phyloP scores from a whole-genome alignment of 2,113 vertebrate species.

The Okapia johnstoni region DNA sequence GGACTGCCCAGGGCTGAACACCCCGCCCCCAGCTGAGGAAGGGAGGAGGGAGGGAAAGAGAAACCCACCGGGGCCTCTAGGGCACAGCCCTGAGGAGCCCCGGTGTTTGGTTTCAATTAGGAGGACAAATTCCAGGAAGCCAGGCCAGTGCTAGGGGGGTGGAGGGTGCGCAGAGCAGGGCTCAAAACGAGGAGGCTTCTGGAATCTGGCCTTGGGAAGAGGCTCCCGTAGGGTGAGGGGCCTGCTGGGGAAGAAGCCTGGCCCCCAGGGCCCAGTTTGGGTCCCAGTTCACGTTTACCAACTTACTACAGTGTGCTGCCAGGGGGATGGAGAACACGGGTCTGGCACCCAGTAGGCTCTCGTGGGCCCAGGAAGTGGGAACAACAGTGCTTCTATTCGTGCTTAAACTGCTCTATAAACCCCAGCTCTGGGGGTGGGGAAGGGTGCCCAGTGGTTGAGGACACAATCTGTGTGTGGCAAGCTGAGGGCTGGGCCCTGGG shows the following conservation, averaged over 20 bases:
- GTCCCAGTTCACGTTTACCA: not conserved
- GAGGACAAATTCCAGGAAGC: constrained; percentile 77
- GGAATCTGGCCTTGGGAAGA: constrained; percentile 51
- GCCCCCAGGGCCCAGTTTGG: not conserved
- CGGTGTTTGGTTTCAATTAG: constrained; percentile 77
- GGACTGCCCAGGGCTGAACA: constrained; percentile 28
- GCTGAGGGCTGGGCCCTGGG: not conserved
- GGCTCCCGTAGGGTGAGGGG: not conserved
- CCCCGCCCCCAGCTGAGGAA: constrained; percentile 54
- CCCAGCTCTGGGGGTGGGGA: not conserved
- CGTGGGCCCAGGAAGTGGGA: not conserved
- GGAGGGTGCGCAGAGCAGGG: constrained; percentile 37
- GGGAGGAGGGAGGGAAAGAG: constrained; percentile 52
- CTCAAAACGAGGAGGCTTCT: constrained; percentile 45
- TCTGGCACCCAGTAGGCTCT: not conserved
- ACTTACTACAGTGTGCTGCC: not conserved
- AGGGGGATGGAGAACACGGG: not conserved
- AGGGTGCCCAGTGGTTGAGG: not conserved
- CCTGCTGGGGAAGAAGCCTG: not conserved
- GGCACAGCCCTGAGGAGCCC: constrained; percentile 74
- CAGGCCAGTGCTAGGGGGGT: constrained; percentile 63
- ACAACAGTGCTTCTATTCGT: not conserved
- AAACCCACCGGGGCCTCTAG: constrained; percentile 68
- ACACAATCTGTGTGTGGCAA: not conserved
- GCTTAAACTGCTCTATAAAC: not conserved